Evolutionary conservation across 2,888 invertebrate genomes (phyloP), one percentile per base, ranked within the genome.

Genomic region (Strigamia maritima): DNA sequence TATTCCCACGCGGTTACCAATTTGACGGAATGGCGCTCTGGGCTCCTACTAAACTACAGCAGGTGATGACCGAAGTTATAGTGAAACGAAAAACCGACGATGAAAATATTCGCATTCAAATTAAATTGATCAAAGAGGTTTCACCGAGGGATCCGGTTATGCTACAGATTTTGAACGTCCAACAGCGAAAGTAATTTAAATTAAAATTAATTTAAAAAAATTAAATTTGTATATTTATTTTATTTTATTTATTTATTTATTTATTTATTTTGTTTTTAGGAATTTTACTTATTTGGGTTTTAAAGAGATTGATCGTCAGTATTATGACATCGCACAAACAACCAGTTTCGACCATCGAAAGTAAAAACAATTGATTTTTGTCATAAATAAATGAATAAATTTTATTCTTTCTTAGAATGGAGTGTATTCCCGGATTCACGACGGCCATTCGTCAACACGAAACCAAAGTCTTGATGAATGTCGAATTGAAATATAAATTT

Each of bases 361-460:
- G 35, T 74, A 65, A 35, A 24, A 19, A 28, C n/a, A 12, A 4
- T 74, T 74, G 4, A 22, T 74, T n/a, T 35, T 35, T 35, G 3
- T n/a, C 3, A 35, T 8, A 35, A 6, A 35, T 2, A 4, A 35
- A 35, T n/a, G 6, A 35, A 6, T 3, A 35, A n/a, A n/a, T n/a
- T 74, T 74, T 74, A 3, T 74, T 4, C n/a, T 44, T 77, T 75
- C 35, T 49, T 22, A 83, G 82, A 22, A 79, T 86, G 78, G 84
- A 85, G 74, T 80, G 86, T 14, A 84, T 85, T 84, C 86, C 85
- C 7, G 87, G 87, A 4, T 84, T 84, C 76, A 87, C 91, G n/a
- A 94, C 95, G 0, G 92, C 93, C 0, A 94, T 96, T 54, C 90
- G 94, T 0, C 93, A 94, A 82, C 92, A 93, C 84, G 96, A 97